Evolutionary conservation across 2,113 vertebrate species (phyloP).

Genomic region (Petrocephalus zakoni): DNA sequence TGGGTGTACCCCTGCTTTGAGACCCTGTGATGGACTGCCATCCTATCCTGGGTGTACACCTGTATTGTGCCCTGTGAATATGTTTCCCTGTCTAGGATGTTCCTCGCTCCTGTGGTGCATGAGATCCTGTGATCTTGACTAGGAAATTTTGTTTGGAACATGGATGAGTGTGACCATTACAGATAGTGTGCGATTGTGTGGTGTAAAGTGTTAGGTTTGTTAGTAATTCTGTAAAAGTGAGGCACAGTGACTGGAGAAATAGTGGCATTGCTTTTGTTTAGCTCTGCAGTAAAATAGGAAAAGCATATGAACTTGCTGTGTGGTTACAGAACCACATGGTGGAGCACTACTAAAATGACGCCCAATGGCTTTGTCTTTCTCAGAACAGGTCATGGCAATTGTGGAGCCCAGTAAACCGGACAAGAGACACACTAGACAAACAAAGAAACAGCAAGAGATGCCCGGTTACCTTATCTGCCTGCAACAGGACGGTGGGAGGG

Average conservation of each 20-base stretch:
- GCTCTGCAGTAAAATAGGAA: not conserved
- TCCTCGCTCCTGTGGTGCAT: not conserved
- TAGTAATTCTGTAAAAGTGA: not conserved
- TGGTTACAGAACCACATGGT: constrained; percentile 27
- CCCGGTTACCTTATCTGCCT: too few relatives aligned
- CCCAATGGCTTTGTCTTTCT: not conserved
- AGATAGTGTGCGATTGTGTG: not conserved
- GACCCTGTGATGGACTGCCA: too few relatives aligned
- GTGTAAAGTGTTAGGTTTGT: not conserved
- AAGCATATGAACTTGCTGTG: constrained; percentile 11
- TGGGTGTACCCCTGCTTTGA: too few relatives aligned
- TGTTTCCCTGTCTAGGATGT: not conserved
- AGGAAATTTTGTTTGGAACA: not conserved
- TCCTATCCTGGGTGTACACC: too few relatives aligned
- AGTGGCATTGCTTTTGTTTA: not conserved
- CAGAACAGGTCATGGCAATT: too few relatives aligned
- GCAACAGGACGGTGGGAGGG: not conserved
- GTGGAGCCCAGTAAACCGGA: too few relatives aligned
- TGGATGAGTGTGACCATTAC: not conserved
- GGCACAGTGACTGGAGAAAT: not conserved
- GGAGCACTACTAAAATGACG: constrained; percentile 9
- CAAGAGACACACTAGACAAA: too few relatives aligned
- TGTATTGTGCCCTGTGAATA: not conserved
- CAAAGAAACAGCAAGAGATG: too few relatives aligned
- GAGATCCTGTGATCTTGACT: not conserved